These are phyloP conservation scores for Andrena minutula DNA, from an alignment of 2,888 invertebrate genomes.

Conservation along the genomic window DNA sequence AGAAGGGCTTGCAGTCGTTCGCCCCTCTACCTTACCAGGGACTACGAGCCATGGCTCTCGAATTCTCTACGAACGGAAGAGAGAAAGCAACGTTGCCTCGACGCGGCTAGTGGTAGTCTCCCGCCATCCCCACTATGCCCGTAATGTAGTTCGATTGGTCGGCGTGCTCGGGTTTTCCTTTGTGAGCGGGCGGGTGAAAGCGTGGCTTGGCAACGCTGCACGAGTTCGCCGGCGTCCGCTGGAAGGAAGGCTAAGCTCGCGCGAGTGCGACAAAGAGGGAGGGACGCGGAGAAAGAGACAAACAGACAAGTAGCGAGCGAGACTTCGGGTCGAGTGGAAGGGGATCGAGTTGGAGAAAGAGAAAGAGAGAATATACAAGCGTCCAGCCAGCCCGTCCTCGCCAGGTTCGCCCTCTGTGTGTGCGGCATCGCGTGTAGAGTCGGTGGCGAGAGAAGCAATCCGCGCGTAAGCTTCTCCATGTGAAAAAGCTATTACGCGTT, in stretches of 20 bases:
- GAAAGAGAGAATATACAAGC: conserved; percentile 65
- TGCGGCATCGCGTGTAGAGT: conserved; percentile 68
- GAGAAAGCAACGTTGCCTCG: conserved; percentile 81
- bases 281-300: conserved; percentile 57
- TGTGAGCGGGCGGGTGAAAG: conserved; percentile 84
- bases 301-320: conserved; percentile 55
- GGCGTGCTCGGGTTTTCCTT: conserved; percentile 82
- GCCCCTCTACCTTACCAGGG: conserved; percentile 73
- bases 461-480: conserved; percentile 73
- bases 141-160: conserved; percentile 77
- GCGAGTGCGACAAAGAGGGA: conserved; percentile 53
- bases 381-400: conserved; percentile 72
- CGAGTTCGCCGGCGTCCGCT: conserved; percentile 77
- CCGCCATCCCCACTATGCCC: conserved; percentile 80
- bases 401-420: conserved; percentile 75
- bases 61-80: conserved; percentile 76
- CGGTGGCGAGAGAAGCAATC: conserved; percentile 69
- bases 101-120: conserved; percentile 75
- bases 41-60: conserved; percentile 73
- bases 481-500: conserved; percentile 73
- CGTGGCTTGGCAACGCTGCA: conserved; percentile 83
- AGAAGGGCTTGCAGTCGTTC: conserved; percentile 82
- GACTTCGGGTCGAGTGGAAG: conserved; percentile 57
- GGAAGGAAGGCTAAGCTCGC: conserved; percentile 75
- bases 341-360: conserved; percentile 62